Percentiles rank a stretch among this genome's conserved stretches.
These are phyloP conservation scores for Ashinkailepas kermadecensis DNA, from an alignment of 2,888 invertebrate species.

Conservation along the genomic window DNA sequence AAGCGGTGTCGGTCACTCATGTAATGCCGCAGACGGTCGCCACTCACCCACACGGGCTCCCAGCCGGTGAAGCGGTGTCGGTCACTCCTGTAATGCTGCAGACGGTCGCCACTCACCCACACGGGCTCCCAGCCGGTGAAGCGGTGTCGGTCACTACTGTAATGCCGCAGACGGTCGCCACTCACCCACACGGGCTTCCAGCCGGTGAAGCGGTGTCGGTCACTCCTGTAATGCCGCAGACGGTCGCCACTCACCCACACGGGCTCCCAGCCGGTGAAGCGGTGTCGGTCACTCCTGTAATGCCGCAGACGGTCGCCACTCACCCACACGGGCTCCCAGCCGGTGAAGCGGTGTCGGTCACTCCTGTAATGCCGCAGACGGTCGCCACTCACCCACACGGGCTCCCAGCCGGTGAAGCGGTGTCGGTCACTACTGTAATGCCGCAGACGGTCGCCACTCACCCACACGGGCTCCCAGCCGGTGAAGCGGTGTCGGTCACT, in stretches of 20 bases:
- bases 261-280: constrained; percentile 54
- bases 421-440: too few species aligned
- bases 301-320: too few species aligned
- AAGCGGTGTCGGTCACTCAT: too few species aligned
- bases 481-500: constrained; percentile 49
- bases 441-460: too few species aligned
- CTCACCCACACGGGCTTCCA: constrained; percentile 58
- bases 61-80: constrained; percentile 54
- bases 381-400: constrained; percentile 56
- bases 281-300: too few species aligned
- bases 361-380: too few species aligned
- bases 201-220: too few species aligned
- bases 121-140: constrained; percentile 54
- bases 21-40: background rate
- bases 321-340: constrained; percentile 59
- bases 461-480: constrained; percentile 59
- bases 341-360: constrained; percentile 50
- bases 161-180: background rate
- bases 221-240: too few species aligned
- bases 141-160: too few species aligned
- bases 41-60: constrained; percentile 54
- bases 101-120: constrained; percentile 47
- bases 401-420: constrained; percentile 53
- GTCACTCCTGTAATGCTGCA: too few species aligned
- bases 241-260: constrained; percentile 58